These are phyloP conservation scores for Tonatia bakeri DNA, from an alignment of 2,113 vertebrate species.

Conservation along the genomic window DNA sequence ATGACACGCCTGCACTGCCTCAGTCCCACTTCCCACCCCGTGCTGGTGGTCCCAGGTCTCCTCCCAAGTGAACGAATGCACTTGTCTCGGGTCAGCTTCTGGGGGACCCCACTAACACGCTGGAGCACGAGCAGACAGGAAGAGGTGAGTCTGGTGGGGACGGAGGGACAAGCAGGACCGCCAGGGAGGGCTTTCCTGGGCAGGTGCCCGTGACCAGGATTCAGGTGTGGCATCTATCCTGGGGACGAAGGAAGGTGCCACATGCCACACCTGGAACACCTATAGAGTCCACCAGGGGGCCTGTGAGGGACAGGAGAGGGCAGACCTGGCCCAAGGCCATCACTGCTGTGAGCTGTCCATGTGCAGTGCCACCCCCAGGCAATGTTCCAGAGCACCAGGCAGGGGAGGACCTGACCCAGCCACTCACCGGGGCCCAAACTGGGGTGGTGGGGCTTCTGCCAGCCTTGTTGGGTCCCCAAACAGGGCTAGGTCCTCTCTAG, in stretches of 20 bases:
- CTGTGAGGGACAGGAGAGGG: background rate
- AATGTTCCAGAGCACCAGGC: too few relatives aligned
- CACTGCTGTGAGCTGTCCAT: background rate
- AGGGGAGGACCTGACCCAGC: too few relatives aligned
- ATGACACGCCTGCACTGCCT: background rate
- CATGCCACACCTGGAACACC: background rate
- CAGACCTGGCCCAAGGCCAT: background rate
- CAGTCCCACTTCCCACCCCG: background rate
- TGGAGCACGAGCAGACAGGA: background rate
- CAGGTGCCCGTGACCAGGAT: background rate
- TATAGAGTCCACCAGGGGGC: background rate
- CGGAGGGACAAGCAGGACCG: background rate
- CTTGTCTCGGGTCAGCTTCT: background rate
- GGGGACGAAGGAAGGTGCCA: background rate
- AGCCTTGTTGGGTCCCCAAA: background rate
- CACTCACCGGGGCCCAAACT: background rate
- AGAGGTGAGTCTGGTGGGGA: background rate
- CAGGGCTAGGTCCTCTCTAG: background rate
- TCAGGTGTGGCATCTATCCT: background rate
- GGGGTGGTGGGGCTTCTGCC: background rate
- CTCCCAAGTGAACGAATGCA: background rate
- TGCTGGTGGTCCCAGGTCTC: rapidly evolving
- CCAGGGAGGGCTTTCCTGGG: background rate
- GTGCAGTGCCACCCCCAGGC: background rate
- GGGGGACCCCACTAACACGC: background rate